Base-by-base conservation (phyloP, 2,113 vertebrate genomes). In the Lasiurus borealis region DNA sequence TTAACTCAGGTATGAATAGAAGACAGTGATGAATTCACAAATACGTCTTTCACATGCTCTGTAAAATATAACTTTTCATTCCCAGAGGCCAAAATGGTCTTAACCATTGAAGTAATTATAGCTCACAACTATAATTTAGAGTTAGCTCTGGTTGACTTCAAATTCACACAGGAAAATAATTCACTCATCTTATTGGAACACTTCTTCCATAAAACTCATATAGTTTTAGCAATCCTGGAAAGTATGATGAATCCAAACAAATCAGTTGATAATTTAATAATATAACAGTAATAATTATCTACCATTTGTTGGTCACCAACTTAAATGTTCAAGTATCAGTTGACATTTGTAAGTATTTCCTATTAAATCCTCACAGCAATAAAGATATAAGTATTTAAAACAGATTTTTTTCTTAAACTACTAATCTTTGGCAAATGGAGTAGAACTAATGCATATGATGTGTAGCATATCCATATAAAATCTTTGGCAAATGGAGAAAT, bases 11-110 rank as follows among this genome's bases (percentile, higher is more conserved):
- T 98, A 98, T 98, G 98, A 98, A 98, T 97, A 97, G 88, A 97
- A 97, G 96, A 98, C 95, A 98, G 97, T 98, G 91, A 97, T 98
- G 98, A 98, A 98, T 98, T 98, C 97, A 98, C 98, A 98, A 98
- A 98, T 78, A 84, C 96, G 97, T 95, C 96, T 98, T 98, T 98
- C 98, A 98, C 96, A 96, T 93, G 97, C 96, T 95, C 96, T 96
- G 78, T 96, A 97, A 98, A 96, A 75, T 98, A 96, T 92, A 98
- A 98, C 96, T 77, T 96, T 97, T 96, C 8, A 59, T 36, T 92
- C 81, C 85, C 78, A 84, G 78, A 97, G 89, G 91, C 95, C 97
- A 97, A 97, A 98, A 96, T 81, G 96, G 91, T 66, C 97, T 97
- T 95, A 98, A 97, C 97, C 96, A 98, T 95, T 59, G 34, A 98